Conservation (phyloP, 2,113 vertebrate genomes). For the Oostethus manadensis region DNA sequence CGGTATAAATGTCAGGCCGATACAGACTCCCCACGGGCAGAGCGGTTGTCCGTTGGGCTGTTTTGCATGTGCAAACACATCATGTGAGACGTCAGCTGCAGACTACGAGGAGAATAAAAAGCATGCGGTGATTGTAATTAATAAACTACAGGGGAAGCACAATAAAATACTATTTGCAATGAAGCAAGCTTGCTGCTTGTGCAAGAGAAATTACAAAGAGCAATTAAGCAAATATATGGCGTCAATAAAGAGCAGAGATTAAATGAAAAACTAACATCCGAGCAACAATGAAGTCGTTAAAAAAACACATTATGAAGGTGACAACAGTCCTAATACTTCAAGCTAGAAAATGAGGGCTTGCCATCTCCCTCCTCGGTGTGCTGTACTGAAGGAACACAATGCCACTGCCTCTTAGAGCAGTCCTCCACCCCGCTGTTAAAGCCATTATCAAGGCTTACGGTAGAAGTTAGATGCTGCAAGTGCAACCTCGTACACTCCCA, state of each 20-base stretch:
- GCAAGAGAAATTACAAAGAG: not conserved
- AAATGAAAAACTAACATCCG: conserved; percentile 9
- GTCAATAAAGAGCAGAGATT: not conserved
- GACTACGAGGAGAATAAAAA: conserved; percentile 9
- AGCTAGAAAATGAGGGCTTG: conserved; percentile 24
- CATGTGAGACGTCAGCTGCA: not conserved
- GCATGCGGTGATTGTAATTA: conserved; percentile 4
- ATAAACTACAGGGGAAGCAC: conserved; percentile 2
- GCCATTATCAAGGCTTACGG: conserved; percentile 38
- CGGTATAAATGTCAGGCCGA: conserved; percentile 41
- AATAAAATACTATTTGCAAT: not conserved
- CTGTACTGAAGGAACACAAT: conserved; percentile 30
- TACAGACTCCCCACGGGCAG: conserved; percentile 24
- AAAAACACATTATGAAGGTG: not conserved
- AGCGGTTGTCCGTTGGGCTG: conserved; percentile 8
- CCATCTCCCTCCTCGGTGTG: conserved; percentile 36
- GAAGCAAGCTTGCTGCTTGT: conserved; percentile 1
- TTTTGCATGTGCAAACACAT: conserved; percentile 2
- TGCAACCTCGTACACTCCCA: conserved; percentile 12
- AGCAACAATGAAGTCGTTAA: conserved; percentile 11
- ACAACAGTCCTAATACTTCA: conserved; percentile 1
- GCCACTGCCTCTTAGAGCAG: conserved; percentile 40
- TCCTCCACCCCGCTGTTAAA: conserved; percentile 32
- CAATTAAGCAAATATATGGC: conserved; percentile 6
- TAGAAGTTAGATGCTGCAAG: conserved; percentile 26